Conservation (phyloP, 1,140 invertebrate species). For the Cryptotermes secundus region DNA sequence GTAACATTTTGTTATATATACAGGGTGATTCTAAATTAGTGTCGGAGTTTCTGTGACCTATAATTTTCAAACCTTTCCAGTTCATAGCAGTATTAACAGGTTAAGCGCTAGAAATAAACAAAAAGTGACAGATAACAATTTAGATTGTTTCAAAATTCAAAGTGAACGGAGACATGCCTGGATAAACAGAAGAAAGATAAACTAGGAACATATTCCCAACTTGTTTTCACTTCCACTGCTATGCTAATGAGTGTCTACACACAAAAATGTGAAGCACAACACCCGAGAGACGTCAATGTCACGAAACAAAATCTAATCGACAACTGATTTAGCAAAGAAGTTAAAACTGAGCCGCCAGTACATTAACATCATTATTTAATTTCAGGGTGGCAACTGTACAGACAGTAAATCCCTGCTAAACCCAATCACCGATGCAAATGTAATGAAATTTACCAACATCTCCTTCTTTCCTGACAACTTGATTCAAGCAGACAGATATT, state of each 20-base stretch:
- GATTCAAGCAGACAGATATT: neutral
- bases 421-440: slow-evolving; percentile 14
- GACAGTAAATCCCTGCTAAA: neutral
- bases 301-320: slow-evolving; percentile 9
- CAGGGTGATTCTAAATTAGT: no score
- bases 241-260: neutral
- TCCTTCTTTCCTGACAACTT: neutral
- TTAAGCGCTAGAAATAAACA: no score
- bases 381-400: slow-evolving; percentile 2
- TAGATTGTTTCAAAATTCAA: no score
- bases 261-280: neutral
- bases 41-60: no score
- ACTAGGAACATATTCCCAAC: no score
- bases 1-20: no score
- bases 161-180: no score
- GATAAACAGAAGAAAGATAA: no score
- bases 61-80: no score
- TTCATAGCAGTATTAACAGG: no score
- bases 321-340: slow-evolving; percentile 13
- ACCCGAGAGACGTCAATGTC: slow-evolving; percentile 9
- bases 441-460: slow-evolving; percentile 12
- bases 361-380: slow-evolving; percentile 15
- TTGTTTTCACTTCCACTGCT: no score
- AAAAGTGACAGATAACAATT: no score
- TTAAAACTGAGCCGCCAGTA: neutral